Conservation (phyloP, 2,888 invertebrate species). For the Hirtodrosophila duncani region DNA sequence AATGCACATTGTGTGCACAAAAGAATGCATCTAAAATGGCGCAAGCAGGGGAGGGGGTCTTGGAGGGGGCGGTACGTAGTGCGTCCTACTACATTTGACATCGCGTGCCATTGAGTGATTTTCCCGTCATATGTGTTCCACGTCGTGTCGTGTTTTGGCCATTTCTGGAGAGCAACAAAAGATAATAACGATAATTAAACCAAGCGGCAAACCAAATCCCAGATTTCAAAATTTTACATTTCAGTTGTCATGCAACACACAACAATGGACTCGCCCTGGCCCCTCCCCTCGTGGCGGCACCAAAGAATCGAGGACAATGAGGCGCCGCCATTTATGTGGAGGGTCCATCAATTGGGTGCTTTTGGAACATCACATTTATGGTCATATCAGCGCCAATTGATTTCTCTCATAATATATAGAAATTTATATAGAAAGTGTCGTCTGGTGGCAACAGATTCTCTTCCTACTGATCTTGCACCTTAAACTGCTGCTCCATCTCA, state of each 20-base stretch:
- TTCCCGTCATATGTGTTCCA: slow-evolving; percentile 73
- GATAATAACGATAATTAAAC: slow-evolving; percentile 73
- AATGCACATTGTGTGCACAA: slow-evolving; percentile 60
- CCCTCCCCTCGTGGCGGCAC: too few relatives aligned
- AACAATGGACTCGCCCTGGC: too few relatives aligned
- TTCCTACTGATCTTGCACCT: too few relatives aligned
- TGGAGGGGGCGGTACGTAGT: neutral
- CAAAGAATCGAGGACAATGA: too few relatives aligned
- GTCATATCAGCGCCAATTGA: too few relatives aligned
- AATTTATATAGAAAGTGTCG: too few relatives aligned
- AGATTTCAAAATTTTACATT: too few relatives aligned
- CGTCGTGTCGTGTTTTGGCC: too few relatives aligned
- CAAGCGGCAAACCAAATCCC: slow-evolving; percentile 66
- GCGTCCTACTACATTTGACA: slow-evolving; percentile 60
- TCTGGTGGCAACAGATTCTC: too few relatives aligned
- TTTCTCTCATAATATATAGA: too few relatives aligned
- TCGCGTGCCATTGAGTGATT: slow-evolving; percentile 74
- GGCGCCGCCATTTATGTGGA: slow-evolving; percentile 44
- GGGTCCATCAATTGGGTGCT: slow-evolving; percentile 41
- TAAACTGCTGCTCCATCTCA: too few relatives aligned
- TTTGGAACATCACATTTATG: too few relatives aligned
- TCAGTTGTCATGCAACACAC: slow-evolving; percentile 50
- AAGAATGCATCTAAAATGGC: slow-evolving; percentile 51
- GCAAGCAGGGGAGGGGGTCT: neutral
- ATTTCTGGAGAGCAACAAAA: slow-evolving; percentile 53